Evolutionary conservation across 2,797 vertebrate species (phyloP).

Genomic region (Neostethus bicornis): DNA sequence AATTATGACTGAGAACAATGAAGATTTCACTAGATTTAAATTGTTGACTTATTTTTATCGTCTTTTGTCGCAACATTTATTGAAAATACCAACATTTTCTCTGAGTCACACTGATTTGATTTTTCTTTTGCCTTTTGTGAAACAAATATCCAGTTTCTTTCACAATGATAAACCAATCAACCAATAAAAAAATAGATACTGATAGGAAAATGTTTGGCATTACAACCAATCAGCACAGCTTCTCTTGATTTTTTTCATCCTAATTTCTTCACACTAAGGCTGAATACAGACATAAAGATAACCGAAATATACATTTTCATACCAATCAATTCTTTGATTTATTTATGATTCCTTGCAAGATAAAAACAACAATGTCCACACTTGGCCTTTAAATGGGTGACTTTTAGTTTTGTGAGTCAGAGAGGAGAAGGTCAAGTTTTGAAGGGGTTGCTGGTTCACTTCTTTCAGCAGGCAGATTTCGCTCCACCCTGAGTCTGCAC

Average conservation of each 20-base stretch:
- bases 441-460: constrained; percentile 43
- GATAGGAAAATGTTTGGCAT: background rate
- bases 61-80: background rate
- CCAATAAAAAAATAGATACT: background rate
- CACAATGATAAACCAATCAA: background rate
- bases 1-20: background rate
- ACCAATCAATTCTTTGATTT: constrained; percentile 11
- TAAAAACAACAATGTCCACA: constrained; percentile 21
- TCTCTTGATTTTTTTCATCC: too few species aligned
- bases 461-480: constrained; percentile 57
- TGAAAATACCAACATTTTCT: background rate
- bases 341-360: constrained; percentile 16
- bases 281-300: too few species aligned
- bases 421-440: constrained; percentile 73
- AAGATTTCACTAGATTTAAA: background rate
- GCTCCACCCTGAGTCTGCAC: constrained; percentile 70
- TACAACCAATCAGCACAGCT: too few species aligned
- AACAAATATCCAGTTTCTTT: background rate
- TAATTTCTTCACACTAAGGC: too few species aligned
- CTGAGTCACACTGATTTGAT: background rate
- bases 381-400: constrained; percentile 10
- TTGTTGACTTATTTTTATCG: background rate
- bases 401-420: constrained; percentile 54
- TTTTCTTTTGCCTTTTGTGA: background rate
- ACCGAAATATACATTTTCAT: too few species aligned